Percentiles rank a stretch among this genome's conserved stretches.
These are phyloP conservation scores for Papilio machaon DNA, from an alignment of 1,140 invertebrate species.

Conservation along the genomic window DNA sequence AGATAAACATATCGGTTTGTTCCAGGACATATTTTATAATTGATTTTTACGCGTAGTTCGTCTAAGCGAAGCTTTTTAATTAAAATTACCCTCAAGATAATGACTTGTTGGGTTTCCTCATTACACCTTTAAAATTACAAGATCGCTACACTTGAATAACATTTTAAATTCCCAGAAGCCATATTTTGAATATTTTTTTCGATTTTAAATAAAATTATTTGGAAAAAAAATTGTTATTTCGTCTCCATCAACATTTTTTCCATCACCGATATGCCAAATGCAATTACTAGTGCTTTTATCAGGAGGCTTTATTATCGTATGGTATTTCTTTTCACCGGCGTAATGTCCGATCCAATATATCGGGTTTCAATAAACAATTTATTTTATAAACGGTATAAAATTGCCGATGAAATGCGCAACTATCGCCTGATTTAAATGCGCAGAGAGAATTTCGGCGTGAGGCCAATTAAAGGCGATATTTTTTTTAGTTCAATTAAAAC, in stretches of 20 bases:
- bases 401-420: conserved; percentile 50
- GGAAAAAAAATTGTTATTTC: background rate
- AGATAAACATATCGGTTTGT: too few species aligned
- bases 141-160: background rate
- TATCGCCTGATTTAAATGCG: conserved; percentile 55
- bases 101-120: background rate
- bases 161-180: background rate
- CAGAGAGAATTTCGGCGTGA: conserved; percentile 43
- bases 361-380: conserved; percentile 29
- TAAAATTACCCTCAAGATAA: background rate
- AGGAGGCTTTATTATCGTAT: conserved; percentile 3
- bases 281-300: conserved; percentile 6
- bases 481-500: conserved; percentile 68
- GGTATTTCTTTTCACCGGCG: conserved; percentile 18
- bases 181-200: background rate
- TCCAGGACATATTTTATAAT: too few species aligned
- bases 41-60: too few species aligned
- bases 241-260: conserved; percentile 12
- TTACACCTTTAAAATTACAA: background rate
- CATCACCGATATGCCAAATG: conserved; percentile 12
- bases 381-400: conserved; percentile 52
- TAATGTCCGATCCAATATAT: conserved; percentile 15
- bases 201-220: background rate
- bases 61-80: background rate
- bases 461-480: conserved; percentile 48